Base-by-base conservation (phyloP, 1,140 invertebrate species). In the Prorops nasuta region DNA sequence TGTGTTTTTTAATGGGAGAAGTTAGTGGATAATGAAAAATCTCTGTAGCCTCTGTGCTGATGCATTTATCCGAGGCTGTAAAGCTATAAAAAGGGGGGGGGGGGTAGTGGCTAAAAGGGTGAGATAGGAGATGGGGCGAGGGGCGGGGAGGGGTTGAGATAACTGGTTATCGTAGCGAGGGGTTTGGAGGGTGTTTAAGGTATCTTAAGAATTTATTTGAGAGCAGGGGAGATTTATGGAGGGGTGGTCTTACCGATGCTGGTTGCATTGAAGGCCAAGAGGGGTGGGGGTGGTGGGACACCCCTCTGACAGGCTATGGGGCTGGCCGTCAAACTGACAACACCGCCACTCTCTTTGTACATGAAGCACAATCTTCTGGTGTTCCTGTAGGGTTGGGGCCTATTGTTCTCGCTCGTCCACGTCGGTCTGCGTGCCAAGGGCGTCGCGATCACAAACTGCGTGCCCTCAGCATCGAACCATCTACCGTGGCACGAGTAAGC, bases 401-500 rank as follows among this genome's bases (percentile, higher is more conserved):
- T 71, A 53, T 73, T 76, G 60, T 71, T 74, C 34, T 69, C 72
- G 48, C 49, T 49, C 24, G 44, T 67, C 76, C 76, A 77, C 17
- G 66, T 45, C 22, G 64, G 64, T 58, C 64, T 66, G 24, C 70
- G 79, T 52, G 81, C 83, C 43, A 87, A 70, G 17, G 86, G 86
- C 34, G 87, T 87, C 20, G 88, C 87, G 56, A 92, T 87, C 54
- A 92, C 81, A 71, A 85, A 91, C 54, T 87, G 85, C 7, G 85
- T 85, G 21, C 81, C 81, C 60, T 88, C 86, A 34, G 80, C 78
- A 54, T 83, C 81, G 64, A 81, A 77, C 89, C 90, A 92, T 53
- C 83, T 83, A 51, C 90, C 91, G 66, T 92, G 89, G 75, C 91
- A 93, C 1, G 87, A 89, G 74, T 92, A 94, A 57, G 86, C 91